phyloP scores from a whole-genome alignment of 2,113 vertebrate species.

The Hyperopisus bebe region DNA sequence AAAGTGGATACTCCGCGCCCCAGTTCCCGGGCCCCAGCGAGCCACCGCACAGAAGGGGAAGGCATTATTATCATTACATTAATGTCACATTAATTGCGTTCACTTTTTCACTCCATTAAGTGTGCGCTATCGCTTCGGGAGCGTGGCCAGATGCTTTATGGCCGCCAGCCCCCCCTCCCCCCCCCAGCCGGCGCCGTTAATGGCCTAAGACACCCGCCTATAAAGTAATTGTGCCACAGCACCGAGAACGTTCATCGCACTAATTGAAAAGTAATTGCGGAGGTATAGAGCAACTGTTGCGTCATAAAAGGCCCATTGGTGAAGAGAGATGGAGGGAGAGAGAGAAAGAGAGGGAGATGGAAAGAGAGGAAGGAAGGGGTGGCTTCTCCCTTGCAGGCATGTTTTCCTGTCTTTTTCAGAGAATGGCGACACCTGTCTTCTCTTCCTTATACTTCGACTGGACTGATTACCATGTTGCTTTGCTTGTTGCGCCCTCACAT shows the following conservation, averaged over 20 bases:
- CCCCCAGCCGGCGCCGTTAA: slow-evolving; percentile 69
- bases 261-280: slow-evolving; percentile 78
- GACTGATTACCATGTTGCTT: not conserved
- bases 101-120: slow-evolving; percentile 80
- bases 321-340: slow-evolving; percentile 11
- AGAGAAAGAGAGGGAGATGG: not conserved
- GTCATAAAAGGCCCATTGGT: slow-evolving; percentile 57
- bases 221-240: slow-evolving; percentile 70
- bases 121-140: slow-evolving; percentile 72
- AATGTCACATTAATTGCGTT: slow-evolving; percentile 81
- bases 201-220: slow-evolving; percentile 70
- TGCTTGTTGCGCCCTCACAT: not conserved
- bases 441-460: not conserved
- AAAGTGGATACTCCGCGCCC: slow-evolving; percentile 11
- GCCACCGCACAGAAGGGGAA: slow-evolving; percentile 53
- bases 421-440: not conserved
- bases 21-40: slow-evolving; percentile 35
- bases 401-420: slow-evolving; percentile 48
- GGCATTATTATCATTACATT: slow-evolving; percentile 78
- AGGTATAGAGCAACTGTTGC: slow-evolving; percentile 70
- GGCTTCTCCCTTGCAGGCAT: slow-evolving; percentile 41
- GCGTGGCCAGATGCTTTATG: slow-evolving; percentile 72
- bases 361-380: slow-evolving; percentile 13
- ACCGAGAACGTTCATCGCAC: slow-evolving; percentile 68
- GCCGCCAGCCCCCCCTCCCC: slow-evolving; percentile 48